phyloP scores from a whole-genome alignment of 2,797 vertebrate species.

The Tangara arthus region DNA sequence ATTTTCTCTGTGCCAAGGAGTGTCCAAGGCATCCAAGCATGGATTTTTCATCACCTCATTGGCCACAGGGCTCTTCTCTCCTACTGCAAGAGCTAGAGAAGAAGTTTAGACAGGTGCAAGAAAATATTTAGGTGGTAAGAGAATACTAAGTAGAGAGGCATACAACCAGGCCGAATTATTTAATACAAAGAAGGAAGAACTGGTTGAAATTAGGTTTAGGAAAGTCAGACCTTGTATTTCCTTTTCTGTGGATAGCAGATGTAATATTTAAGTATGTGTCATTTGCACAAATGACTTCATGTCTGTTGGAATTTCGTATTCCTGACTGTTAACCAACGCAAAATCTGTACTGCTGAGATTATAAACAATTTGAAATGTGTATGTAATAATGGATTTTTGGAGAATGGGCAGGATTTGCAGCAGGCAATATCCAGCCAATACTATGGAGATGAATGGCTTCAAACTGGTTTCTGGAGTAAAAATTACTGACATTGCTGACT shows the following conservation, averaged over 20 bases:
- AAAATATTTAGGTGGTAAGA: background rate
- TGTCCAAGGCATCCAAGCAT: background rate
- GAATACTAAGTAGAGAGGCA: background rate
- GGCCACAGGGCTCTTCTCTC: background rate
- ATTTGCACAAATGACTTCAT: background rate
- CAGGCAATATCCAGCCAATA: background rate
- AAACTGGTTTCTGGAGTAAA: background rate
- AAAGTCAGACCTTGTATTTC: background rate
- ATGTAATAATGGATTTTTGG: background rate
- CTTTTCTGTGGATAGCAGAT: background rate
- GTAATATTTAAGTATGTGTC: background rate
- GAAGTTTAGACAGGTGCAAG: background rate
- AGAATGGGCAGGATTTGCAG: background rate
- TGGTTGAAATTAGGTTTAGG: background rate
- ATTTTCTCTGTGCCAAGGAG: background rate
- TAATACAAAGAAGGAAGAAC: too few relatives aligned
- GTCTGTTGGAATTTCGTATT: background rate
- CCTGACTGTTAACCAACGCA: background rate
- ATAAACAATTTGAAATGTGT: background rate
- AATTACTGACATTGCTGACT: background rate
- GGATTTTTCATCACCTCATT: background rate
- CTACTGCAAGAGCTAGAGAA: background rate
- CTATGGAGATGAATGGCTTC: background rate
- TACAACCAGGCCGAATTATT: background rate
- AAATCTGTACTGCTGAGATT: background rate